A percentile compares a stretch with the other conserved stretches of the same genome.
Evolutionary conservation across 2,113 vertebrate genomes (phyloP).

Genomic region (Hypanus sabinus): DNA sequence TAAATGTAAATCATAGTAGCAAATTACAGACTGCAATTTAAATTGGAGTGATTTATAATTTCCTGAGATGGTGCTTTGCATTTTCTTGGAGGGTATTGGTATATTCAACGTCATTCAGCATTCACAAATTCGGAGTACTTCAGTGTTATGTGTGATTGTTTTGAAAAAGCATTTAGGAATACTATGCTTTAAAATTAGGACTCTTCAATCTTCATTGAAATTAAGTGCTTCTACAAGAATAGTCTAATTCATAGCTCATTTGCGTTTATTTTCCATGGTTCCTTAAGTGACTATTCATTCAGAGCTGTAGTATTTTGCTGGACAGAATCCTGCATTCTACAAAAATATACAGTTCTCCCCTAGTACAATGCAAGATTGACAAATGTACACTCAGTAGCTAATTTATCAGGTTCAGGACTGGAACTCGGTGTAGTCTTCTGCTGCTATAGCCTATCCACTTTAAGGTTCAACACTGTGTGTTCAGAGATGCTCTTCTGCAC

Average conservation of each 20-base stretch:
- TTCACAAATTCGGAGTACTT: not conserved
- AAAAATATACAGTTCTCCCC: not conserved
- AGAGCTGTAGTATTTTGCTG: not conserved
- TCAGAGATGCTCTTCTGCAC: no score
- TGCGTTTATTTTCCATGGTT: not conserved
- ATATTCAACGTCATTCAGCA: not conserved
- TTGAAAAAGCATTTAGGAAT: not conserved
- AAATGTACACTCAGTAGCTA: no score
- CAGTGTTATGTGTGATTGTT: not conserved
- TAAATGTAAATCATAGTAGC: constrained; percentile 13
- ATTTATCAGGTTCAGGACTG: no score
- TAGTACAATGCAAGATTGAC: not conserved
- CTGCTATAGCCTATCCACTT: no score
- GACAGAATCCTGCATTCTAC: not conserved
- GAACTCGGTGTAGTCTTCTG: no score
- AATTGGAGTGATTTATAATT: not conserved
- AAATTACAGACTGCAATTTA: not conserved
- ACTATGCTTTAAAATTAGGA: not conserved
- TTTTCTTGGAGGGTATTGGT: not conserved
- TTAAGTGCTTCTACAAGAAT: not conserved
- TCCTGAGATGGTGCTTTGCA: not conserved
- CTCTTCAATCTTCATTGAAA: not conserved
- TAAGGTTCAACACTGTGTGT: no score
- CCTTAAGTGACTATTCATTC: not conserved
- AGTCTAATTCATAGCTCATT: not conserved